Conservation (phyloP, 2,888 invertebrate genomes). For the Volucella bombylans region DNA sequence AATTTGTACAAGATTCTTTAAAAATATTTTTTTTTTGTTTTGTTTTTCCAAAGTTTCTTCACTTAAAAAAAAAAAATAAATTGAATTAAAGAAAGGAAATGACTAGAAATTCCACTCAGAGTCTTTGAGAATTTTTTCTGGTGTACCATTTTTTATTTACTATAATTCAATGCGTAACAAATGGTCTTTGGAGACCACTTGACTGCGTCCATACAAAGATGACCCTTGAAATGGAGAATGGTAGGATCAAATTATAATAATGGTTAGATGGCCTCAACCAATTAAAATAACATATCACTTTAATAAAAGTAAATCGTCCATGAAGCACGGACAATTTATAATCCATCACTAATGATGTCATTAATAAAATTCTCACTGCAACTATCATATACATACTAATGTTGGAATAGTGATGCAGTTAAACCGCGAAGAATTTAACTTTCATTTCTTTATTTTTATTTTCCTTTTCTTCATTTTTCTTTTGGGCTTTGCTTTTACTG, state of each 20-base stretch:
- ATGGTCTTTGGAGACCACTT: no score
- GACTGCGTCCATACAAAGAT: no score
- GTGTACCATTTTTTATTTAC: no score
- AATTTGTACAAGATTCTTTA: not conserved
- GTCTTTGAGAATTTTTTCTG: no score
- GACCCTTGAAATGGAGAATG: no score
- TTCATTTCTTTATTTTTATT: not conserved
- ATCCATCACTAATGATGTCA: conserved; percentile 40
- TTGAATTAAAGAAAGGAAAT: no score
- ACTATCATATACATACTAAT: no score
- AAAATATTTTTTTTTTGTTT: not conserved
- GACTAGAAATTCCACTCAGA: no score
- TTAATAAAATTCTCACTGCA: conserved; percentile 5
- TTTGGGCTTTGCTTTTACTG: not conserved
- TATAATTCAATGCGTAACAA: no score
- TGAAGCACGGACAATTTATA: conserved; percentile 46
- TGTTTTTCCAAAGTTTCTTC: not conserved
- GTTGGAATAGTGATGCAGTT: not conserved
- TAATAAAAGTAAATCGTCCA: conserved; percentile 36
- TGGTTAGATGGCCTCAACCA: no score
- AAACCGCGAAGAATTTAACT: not conserved
- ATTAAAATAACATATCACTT: conserved; percentile 7
- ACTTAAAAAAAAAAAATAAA: no score
- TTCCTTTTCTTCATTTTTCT: not conserved
- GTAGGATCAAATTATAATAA: no score